Conservation (phyloP, 2,113 vertebrate genomes). For the Pipra filicauda region DNA sequence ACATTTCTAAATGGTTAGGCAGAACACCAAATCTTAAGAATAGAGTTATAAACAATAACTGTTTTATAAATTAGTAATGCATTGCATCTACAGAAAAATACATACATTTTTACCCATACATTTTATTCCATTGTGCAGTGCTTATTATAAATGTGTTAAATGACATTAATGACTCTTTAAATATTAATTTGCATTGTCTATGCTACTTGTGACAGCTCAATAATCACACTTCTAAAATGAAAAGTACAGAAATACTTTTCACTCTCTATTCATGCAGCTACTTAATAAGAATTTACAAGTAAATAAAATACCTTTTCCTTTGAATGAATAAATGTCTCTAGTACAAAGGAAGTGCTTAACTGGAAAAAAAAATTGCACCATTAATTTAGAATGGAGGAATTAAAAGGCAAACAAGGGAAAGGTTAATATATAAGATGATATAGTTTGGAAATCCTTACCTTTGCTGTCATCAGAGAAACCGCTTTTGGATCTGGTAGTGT, state of each 20-base stretch:
- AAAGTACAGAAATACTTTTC: not conserved
- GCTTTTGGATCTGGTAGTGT: conserved; percentile 97
- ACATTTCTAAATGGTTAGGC: not conserved
- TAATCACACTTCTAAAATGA: not conserved
- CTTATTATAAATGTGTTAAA: not conserved
- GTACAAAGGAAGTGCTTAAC: conserved; percentile 98
- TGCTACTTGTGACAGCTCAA: not conserved
- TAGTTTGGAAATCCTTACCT: conserved; percentile 76
- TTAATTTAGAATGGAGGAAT: conserved; percentile 39
- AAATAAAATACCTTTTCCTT: conserved; percentile 93
- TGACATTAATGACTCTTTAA: not conserved
- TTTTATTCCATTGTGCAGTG: not conserved
- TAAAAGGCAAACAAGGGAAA: not conserved
- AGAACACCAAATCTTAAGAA: not conserved
- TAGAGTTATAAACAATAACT: not conserved
- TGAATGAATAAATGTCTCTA: conserved; percentile 99
- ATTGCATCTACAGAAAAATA: not conserved
- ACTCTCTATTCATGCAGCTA: conserved; percentile 38
- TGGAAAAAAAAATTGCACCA: conserved; percentile 68
- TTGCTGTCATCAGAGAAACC: conserved; percentile 96
- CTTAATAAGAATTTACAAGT: conserved; percentile 19
- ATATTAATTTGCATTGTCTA: not conserved
- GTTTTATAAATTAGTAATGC: not conserved
- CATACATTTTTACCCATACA: not conserved
- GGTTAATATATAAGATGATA: not conserved